Conservation (phyloP, 2,113 vertebrate genomes). For the Callithrix jacchus region DNA sequence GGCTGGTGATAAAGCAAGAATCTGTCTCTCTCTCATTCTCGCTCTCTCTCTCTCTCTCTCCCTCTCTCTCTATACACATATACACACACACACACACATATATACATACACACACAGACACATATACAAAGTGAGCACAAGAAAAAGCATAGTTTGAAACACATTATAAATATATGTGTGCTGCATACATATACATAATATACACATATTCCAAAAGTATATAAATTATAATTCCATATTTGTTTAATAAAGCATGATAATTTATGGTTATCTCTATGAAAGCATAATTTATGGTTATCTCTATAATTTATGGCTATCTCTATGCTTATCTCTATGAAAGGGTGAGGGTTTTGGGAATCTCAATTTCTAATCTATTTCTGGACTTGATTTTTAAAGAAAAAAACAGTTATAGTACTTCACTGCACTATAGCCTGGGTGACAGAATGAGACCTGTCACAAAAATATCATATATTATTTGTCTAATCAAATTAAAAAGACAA, state of each 20-base stretch:
- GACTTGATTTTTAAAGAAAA: not conserved
- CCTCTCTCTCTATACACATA: no score
- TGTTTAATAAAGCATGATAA: not conserved
- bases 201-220: not conserved
- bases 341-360: fast-evolving
- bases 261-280: not conserved
- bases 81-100: no score
- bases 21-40: no score
- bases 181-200: no score
- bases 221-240: not conserved
- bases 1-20: no score
- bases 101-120: no score
- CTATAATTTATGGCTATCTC: not conserved
- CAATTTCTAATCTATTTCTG: not conserved
- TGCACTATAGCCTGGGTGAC: no score
- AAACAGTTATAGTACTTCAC: not conserved
- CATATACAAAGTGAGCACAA: not conserved
- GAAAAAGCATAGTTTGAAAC: not conserved
- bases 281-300: not conserved
- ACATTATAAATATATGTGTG: not conserved
- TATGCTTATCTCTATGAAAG: not conserved
- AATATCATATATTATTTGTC: not conserved
- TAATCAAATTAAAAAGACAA: not conserved
- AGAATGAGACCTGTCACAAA: no score
- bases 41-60: no score